Evolutionary conservation across 92 coral and sea anemone genomes (phyloP), one percentile per base, ranked within the genome.

Genomic region (Palythoa caribaeorum): DNA sequence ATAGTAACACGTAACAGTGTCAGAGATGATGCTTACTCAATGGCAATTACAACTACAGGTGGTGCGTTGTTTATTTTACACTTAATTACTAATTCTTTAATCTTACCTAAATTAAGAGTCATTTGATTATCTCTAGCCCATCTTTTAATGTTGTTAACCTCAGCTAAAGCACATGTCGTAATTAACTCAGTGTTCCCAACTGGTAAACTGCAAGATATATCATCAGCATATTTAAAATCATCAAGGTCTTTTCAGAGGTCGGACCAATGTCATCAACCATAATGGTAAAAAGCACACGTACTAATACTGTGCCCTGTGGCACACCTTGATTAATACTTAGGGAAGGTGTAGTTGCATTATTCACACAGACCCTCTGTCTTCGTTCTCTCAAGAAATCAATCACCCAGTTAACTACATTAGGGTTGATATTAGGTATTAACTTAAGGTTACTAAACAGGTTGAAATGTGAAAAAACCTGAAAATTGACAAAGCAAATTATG

Each of bases 71-170:
- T n/a, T 48, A n/a, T 72, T 72, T 36, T 72, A 72, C n/a, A 13
- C 50, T 55, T 68, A 47, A 87, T 57, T 37, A 57, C 73, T 71
- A 52, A 5, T 54, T n/a, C 74, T 12, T 76, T 52, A 11, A 50
- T 87, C 21, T 74, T 75, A 8, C 63, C 40, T 37, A 86, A 38
- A 57, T 86, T 76, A 21, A 76, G 48, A 36, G 50, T 63, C 74
- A 78, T 86, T 39, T 72, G 9, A n/a, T 77, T 77, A 6, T 50
- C 37, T 44, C 54, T 59, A n/a, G 87, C 19, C 87, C 87, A 77
- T 39, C 53, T 59, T 8, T n/a, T 16, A 21, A 86, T 53, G 66
- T 38, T 73, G 40, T 35, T 3, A 69, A 73, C 36, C 52, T 85
- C 86, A n/a, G 0, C 28, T 72, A 4, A n/a, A 19, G 59, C 59